Conservation (phyloP, 1,140 invertebrate species). For the Leptopilina clavipes region DNA sequence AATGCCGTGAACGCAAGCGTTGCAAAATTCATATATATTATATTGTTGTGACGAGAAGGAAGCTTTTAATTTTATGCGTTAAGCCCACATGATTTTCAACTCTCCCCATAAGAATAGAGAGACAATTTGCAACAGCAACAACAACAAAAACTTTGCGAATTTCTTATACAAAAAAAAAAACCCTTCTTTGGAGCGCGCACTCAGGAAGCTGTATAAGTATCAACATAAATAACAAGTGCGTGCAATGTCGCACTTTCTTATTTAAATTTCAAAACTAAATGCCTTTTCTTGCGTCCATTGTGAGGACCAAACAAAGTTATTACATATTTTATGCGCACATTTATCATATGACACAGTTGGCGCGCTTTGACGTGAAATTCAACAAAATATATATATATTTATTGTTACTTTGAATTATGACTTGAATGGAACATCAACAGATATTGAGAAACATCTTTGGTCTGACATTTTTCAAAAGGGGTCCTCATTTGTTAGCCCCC, state of each 20-base stretch:
- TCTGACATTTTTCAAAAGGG: background rate
- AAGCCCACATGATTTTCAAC: constrained; percentile 20
- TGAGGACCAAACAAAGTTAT: background rate
- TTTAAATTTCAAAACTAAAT: background rate
- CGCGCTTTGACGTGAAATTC: too few species aligned
- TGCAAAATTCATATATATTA: constrained; percentile 26
- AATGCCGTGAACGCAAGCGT: constrained; percentile 22
- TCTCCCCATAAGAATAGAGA: background rate
- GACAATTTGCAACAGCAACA: constrained; percentile 6
- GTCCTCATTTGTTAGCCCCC: background rate
- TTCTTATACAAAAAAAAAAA: too few species aligned
- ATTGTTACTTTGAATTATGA: too few species aligned
- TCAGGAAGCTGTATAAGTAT: constrained; percentile 10
- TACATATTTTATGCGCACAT: background rate
- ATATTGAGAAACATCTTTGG: too few species aligned
- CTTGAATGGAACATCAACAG: too few species aligned
- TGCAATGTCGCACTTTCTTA: background rate
- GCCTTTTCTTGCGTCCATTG: background rate
- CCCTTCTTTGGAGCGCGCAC: background rate
- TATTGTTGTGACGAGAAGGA: constrained; percentile 8
- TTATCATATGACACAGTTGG: too few species aligned
- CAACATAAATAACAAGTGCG: background rate
- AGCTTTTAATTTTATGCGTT: constrained; percentile 23
- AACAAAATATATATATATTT: too few species aligned
- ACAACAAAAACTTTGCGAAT: constrained; percentile 21